Evolutionary conservation across 2,797 vertebrate genomes (phyloP), one percentile per base, ranked within the genome.

Genomic region (Tokudaia tokunoshimensis): DNA sequence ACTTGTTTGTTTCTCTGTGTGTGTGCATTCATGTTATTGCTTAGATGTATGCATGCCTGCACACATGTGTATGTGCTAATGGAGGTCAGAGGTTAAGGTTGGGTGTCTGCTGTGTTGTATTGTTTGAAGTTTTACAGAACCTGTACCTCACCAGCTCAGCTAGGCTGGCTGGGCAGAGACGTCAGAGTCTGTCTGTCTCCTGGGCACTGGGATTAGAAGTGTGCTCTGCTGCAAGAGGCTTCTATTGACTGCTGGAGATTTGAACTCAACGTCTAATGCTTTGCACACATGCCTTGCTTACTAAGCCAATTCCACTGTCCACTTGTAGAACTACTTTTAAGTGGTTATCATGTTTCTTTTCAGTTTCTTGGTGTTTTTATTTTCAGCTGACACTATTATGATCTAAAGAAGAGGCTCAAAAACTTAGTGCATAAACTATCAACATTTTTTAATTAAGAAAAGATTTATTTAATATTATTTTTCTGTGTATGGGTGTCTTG

Each of bases 321-420:
- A 55, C 24, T 13, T 80, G 50, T 29, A 80, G 52, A 72, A 89
- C 31, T 61, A 80, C 31, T 94, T 79, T 65, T 31, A 89, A 67
- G 84, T 65, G 31, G 12, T 72, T 89, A 79, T 83, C 61, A 91
- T 14, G 78, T 92, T 91, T 70, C 72, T 89, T 6, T 72, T 85
- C 15, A 34, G 15, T 67, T 65, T 85, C 88, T 91, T 13, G 41
- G 10, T 84, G 37, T 81, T 93, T 90, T 82, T 70, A 70, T 84
- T 92, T 94, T 12, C 26, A 92, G 20, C 6, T 95, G 70, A 14
- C 37, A 50, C 50, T 74, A 1, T 57, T 78, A 0, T 50, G 34
- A 17, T 4, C 55, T 79, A 72, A 91, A 63, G 47, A 52, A 20
- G 55, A 91, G 41, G n/a, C 20, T 80, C 44, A 93, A 72, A 85